phyloP scores from a whole-genome alignment of 2,113 vertebrate species.

The Hippocampus zosterae region DNA sequence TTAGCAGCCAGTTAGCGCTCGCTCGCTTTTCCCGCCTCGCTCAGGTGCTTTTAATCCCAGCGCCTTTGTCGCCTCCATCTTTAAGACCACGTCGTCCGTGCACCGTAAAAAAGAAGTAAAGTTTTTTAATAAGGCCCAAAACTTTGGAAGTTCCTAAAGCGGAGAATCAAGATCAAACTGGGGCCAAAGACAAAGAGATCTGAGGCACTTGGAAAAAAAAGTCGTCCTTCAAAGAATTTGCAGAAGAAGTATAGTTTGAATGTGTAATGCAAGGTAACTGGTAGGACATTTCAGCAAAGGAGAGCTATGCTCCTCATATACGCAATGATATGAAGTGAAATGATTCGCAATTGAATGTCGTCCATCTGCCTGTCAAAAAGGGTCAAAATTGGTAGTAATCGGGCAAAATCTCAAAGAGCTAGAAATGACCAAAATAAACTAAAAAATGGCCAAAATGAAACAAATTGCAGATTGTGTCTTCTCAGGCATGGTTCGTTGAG shows the following conservation, averaged over 20 bases:
- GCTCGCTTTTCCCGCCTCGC: conserved; percentile 20
- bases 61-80: conserved; percentile 24
- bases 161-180: conserved; percentile 15
- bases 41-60: conserved; percentile 54
- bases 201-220: conserved; percentile 3
- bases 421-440: background rate
- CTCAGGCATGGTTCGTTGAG: too few relatives aligned
- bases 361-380: background rate
- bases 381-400: background rate
- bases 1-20: conserved; percentile 50
- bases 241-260: conserved; percentile 11
- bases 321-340: background rate
- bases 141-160: conserved; percentile 19
- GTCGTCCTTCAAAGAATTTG: conserved; percentile 15
- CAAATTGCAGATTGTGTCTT: background rate
- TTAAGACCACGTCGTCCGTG: conserved; percentile 10
- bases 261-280: background rate
- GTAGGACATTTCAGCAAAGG: background rate
- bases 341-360: background rate
- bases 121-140: conserved; percentile 50
- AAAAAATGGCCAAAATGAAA: too few relatives aligned
- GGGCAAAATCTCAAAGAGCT: background rate
- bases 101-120: conserved; percentile 32
- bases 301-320: background rate
- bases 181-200: conserved; percentile 36